Evolutionary conservation across 1,140 invertebrate species (phyloP).

Genomic region (Wasmannia auropunctata): DNA sequence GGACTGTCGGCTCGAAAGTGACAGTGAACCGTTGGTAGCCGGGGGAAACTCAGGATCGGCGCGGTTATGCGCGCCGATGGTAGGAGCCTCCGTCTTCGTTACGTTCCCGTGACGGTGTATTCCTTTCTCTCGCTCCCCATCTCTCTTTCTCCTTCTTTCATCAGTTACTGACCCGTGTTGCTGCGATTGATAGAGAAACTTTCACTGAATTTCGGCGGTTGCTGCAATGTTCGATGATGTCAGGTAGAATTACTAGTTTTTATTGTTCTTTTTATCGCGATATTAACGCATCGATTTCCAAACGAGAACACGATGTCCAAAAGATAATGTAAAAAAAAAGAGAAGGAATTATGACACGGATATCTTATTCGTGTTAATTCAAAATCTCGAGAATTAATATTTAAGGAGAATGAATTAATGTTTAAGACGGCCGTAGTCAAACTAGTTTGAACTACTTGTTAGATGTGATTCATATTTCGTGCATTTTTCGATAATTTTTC

Average conservation of each 20-base stretch:
- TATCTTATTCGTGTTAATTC: neutral
- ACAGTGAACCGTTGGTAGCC: conserved; percentile 77
- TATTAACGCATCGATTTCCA: neutral
- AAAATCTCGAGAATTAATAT: neutral
- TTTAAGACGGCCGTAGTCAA: neutral
- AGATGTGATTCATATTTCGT: neutral
- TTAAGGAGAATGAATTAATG: too few species aligned
- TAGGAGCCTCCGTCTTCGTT: conserved; percentile 72
- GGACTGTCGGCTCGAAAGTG: conserved; percentile 82
- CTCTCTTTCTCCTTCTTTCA: neutral
- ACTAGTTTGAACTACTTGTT: neutral
- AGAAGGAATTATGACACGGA: neutral
- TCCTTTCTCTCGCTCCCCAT: conserved; percentile 18
- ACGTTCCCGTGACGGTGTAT: neutral
- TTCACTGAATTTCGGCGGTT: conserved; percentile 77
- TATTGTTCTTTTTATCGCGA: neutral
- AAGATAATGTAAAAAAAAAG: too few species aligned
- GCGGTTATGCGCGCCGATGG: conserved; percentile 70
- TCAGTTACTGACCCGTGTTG: neutral
- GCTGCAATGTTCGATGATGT: neutral
- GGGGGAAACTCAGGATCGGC: conserved; percentile 77
- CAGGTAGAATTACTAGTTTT: neutral
- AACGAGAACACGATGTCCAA: neutral
- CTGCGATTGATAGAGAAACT: conserved; percentile 72
- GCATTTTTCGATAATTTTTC: neutral